Percentiles rank a stretch among this genome's conserved stretches.
These are phyloP conservation scores for Drosophila parabipectinata DNA, from an alignment of 1,140 invertebrate species.

Conservation along the genomic window DNA sequence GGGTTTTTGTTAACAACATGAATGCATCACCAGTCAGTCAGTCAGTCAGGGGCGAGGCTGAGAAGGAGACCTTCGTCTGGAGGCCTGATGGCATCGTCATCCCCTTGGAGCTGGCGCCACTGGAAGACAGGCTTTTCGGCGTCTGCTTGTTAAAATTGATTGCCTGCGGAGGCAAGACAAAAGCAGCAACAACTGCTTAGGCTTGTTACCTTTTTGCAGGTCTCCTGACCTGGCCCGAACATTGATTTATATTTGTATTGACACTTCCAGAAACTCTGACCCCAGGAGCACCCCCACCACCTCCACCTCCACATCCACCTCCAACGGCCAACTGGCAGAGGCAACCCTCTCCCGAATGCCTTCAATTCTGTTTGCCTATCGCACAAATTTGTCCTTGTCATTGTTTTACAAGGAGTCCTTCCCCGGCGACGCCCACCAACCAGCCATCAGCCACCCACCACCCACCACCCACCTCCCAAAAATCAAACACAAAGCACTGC, in stretches of 20 bases:
- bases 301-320: too few relatives aligned
- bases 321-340: too few relatives aligned
- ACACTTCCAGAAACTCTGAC: constrained; percentile 46
- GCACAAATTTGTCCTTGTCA: constrained; percentile 72
- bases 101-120: neutral
- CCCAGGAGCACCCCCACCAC: neutral
- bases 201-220: constrained; percentile 54
- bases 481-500: constrained; percentile 22
- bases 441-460: too few relatives aligned
- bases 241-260: constrained; percentile 78
- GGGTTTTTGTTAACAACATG: constrained; percentile 29
- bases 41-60: too few relatives aligned
- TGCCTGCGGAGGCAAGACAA: constrained; percentile 35
- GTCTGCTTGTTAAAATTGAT: constrained; percentile 71
- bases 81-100: neutral
- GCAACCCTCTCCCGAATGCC: neutral
- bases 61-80: neutral
- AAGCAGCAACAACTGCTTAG: constrained; percentile 31
- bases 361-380: constrained; percentile 47
- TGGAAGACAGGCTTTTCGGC: constrained; percentile 1
- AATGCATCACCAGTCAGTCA: constrained; percentile 9
- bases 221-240: constrained; percentile 23
- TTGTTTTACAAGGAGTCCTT: constrained; percentile 64
- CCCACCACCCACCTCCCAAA: neutral
- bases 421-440: too few relatives aligned